A percentile compares a stretch with the other conserved stretches of the same genome.
Conservation (phyloP, 2,113 vertebrate genomes). For the Numida meleagris region DNA sequence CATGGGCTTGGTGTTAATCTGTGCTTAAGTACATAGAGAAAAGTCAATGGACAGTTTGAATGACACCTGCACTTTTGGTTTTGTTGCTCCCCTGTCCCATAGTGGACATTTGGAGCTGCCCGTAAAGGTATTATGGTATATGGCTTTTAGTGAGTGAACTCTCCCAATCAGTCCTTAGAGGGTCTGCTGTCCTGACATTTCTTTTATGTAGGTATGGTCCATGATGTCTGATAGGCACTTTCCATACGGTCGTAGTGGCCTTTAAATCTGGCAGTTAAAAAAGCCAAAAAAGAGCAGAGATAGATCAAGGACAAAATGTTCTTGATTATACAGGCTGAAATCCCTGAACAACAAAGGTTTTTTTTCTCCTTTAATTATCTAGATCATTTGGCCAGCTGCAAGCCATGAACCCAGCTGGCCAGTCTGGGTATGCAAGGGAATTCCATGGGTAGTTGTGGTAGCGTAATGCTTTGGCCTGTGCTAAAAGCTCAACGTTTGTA, state of each 20-base stretch:
- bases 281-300: slow-evolving; percentile 50
- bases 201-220: slow-evolving; percentile 38
- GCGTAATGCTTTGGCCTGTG: neutral
- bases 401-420: slow-evolving; percentile 73
- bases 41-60: neutral
- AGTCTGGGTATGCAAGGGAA: slow-evolving; percentile 48
- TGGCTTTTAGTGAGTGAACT: neutral
- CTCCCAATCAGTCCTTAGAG: neutral
- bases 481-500: neutral
- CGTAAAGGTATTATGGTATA: neutral
- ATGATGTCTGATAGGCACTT: slow-evolving; percentile 32
- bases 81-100: rapidly evolving
- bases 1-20: rapidly evolving
- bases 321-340: slow-evolving; percentile 75
- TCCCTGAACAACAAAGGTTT: slow-evolving; percentile 68
- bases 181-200: slow-evolving; percentile 45
- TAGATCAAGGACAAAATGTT: slow-evolving; percentile 75
- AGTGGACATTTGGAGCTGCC: slow-evolving; percentile 2
- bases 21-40: neutral
- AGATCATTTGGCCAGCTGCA: slow-evolving; percentile 80
- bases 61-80: neutral
- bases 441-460: neutral
- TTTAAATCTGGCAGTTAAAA: slow-evolving; percentile 48
- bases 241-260: neutral
- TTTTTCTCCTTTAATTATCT: slow-evolving; percentile 78